phyloP scores from a whole-genome alignment of 2,113 vertebrate genomes.

The Myanophis thanlyinensis region DNA sequence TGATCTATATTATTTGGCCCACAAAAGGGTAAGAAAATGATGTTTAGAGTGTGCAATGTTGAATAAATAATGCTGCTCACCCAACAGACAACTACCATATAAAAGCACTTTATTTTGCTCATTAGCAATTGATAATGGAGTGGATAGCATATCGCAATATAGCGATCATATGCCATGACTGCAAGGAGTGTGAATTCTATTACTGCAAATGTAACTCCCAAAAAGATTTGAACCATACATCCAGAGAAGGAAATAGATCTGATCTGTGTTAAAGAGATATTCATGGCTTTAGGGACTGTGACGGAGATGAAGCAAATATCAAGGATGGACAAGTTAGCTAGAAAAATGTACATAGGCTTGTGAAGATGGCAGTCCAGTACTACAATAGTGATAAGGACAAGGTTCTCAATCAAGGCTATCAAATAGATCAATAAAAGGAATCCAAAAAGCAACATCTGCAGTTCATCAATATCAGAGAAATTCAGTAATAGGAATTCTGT shows the following conservation, averaged over 20 bases:
- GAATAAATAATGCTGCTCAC: constrained; percentile 47
- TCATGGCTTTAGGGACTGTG: constrained; percentile 49
- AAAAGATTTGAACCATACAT: constrained; percentile 47
- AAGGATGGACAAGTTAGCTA: constrained; percentile 47
- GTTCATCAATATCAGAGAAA: constrained; percentile 24
- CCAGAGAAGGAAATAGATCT: constrained; percentile 40
- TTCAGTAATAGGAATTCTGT: constrained; percentile 47
- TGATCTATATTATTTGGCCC: constrained; percentile 45
- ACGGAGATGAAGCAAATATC: constrained; percentile 58
- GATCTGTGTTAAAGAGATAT: constrained; percentile 35
- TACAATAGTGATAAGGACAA: constrained; percentile 44
- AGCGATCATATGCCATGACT: constrained; percentile 8
- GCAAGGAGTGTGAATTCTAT: constrained; percentile 24
- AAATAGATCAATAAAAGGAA: constrained; percentile 46
- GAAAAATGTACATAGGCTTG: constrained; percentile 60
- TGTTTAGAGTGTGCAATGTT: constrained; percentile 51
- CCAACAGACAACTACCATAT: constrained; percentile 42
- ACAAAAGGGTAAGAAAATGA: constrained; percentile 54
- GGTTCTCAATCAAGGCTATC: constrained; percentile 36
- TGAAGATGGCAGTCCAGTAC: constrained; percentile 31
- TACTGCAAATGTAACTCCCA: constrained; percentile 17
- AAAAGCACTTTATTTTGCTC: constrained; percentile 42
- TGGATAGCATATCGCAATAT: constrained; percentile 51
- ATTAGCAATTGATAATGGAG: constrained; percentile 48
- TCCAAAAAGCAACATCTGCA: constrained; percentile 27